A percentile compares a stretch with the other conserved stretches of the same genome.
phyloP scores from a whole-genome alignment of 2,797 vertebrate species.

The Prionace glauca region DNA sequence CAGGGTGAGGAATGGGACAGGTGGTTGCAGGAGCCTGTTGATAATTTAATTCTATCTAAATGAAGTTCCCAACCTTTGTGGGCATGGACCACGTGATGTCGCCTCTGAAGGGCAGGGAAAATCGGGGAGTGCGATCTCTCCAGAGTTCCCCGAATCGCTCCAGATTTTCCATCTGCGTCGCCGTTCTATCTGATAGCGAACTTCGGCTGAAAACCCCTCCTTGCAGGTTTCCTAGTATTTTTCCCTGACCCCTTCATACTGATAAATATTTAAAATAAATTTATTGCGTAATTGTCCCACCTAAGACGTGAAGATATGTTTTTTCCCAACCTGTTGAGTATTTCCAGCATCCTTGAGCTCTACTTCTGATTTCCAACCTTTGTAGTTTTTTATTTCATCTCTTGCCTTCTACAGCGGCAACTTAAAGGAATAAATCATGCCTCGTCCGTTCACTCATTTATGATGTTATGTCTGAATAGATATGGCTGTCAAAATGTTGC shows the following conservation, averaged over 20 bases:
- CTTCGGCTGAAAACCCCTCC: too few relatives aligned
- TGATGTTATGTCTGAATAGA: slow-evolving; percentile 4
- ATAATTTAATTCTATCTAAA: too few relatives aligned
- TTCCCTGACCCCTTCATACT: not conserved
- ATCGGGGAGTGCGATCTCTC: too few relatives aligned
- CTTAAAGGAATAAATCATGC: not conserved
- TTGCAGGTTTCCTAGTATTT: not conserved
- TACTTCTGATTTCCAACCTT: not conserved
- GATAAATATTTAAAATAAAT: not conserved
- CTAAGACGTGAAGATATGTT: not conserved
- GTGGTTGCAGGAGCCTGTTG: too few relatives aligned
- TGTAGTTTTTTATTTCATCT: not conserved
- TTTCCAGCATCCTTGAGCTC: not conserved
- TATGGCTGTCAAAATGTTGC: not conserved
- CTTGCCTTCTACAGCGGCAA: not conserved
- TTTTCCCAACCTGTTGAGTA: not conserved
- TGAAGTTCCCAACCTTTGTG: too few relatives aligned
- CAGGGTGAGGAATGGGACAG: too few relatives aligned
- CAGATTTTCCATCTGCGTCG: too few relatives aligned
- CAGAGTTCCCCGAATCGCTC: too few relatives aligned
- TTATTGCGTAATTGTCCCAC: not conserved
- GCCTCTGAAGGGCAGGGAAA: too few relatives aligned
- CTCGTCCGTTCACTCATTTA: not conserved
- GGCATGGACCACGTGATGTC: too few relatives aligned
- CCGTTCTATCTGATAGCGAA: too few relatives aligned